Evolutionary conservation across 2,797 vertebrate species (phyloP).

Genomic region (Geotrypetes seraphini): DNA sequence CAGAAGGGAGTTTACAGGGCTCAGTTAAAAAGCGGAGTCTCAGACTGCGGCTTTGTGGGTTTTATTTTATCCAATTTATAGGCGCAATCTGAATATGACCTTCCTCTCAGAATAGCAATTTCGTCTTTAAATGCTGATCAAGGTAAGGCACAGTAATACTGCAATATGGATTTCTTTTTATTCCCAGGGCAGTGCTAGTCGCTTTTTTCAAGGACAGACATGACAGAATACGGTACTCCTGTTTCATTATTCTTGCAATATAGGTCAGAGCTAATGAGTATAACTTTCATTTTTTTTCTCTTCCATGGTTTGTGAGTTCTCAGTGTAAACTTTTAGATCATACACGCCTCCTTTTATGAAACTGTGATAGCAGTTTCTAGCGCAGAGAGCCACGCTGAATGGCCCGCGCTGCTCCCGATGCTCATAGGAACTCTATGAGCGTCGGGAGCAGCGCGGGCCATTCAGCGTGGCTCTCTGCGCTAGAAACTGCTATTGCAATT

Average conservation of each 20-base stretch:
- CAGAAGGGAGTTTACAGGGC: not conserved
- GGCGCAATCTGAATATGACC: slow-evolving; percentile 18
- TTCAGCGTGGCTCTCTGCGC: no score
- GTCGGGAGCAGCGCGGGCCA: no score
- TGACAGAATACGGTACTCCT: not conserved
- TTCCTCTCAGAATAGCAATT: slow-evolving; percentile 27
- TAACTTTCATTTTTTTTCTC: slow-evolving; percentile 15
- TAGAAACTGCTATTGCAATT: no score
- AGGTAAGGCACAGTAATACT: slow-evolving; percentile 2
- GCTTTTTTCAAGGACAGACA: slow-evolving; percentile 22
- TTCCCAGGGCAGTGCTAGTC: slow-evolving; percentile 2
- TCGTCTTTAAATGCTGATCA: slow-evolving; percentile 21
- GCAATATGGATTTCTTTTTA: slow-evolving; percentile 11
- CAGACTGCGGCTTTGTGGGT: slow-evolving; percentile 14
- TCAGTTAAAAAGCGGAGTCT: slow-evolving; percentile 9
- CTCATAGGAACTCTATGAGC: no score
- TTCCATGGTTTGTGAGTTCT: slow-evolving; percentile 13
- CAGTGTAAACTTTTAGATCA: not conserved
- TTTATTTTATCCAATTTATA: slow-evolving; percentile 16
- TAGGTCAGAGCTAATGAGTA: not conserved
- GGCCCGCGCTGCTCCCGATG: no score
- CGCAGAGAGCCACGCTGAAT: no score
- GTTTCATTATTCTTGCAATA: slow-evolving; percentile 1
- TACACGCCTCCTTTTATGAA: no score
- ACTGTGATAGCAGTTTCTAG: no score